phyloP scores from a whole-genome alignment of 1,140 invertebrate species.

The Globodera ellingtonae region DNA sequence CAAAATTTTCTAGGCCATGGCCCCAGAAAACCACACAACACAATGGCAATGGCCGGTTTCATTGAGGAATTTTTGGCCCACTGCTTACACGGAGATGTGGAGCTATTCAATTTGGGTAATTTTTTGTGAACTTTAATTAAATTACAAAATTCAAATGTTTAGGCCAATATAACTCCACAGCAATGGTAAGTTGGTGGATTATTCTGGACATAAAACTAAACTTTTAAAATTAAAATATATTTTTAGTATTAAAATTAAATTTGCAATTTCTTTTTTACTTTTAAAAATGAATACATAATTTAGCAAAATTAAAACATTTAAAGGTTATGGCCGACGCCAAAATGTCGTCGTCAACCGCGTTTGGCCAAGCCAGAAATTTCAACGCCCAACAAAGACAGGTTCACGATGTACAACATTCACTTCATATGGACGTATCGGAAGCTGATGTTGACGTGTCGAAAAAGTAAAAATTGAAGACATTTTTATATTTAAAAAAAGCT shows the following conservation, averaged over 20 bases:
- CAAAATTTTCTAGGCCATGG: slow-evolving; percentile 32
- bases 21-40: slow-evolving; percentile 50
- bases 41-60: slow-evolving; percentile 51
- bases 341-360: not conserved
- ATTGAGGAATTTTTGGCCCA: slow-evolving; percentile 53
- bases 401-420: not conserved
- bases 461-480: not conserved
- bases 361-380: not conserved
- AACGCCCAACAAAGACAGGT: not conserved
- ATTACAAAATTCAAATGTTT: not conserved
- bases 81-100: slow-evolving; percentile 50
- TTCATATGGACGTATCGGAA: not conserved
- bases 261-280: slow-evolving; percentile 1
- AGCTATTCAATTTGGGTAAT: slow-evolving; percentile 42
- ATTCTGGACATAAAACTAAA: too few relatives aligned
- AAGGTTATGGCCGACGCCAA: slow-evolving; percentile 11
- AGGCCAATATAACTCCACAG: slow-evolving; percentile 54
- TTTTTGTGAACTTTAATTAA: not conserved
- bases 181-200: slow-evolving; percentile 29
- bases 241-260: not conserved
- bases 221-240: not conserved
- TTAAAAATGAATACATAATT: too few relatives aligned
- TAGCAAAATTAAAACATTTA: too few relatives aligned
- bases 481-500: too few relatives aligned
- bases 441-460: not conserved